Evolutionary conservation across 35 echinoderm and acorn worm species (phyloP).

Genomic region (Heliocidaris tuberculata): DNA sequence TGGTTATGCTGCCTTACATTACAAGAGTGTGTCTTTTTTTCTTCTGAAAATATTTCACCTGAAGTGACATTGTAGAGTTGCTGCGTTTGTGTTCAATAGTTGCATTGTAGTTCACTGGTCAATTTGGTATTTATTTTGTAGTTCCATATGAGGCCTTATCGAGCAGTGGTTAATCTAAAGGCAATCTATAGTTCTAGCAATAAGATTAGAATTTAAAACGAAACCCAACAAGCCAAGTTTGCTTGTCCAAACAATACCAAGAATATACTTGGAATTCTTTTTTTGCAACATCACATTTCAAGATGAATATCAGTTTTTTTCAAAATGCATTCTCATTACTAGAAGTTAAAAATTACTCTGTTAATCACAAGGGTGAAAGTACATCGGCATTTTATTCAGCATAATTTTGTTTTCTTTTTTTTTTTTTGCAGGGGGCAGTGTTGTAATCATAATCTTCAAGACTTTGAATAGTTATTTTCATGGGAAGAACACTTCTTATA

Average conservation of each 20-base stretch:
- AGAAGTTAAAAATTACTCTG: no score
- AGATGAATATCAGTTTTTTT: no score
- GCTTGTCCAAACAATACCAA: neutral
- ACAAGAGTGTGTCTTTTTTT: slow-evolving; percentile 6
- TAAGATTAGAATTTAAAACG: neutral
- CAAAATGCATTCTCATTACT: no score
- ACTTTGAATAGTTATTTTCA: no score
- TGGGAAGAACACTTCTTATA: no score
- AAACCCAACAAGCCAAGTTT: neutral
- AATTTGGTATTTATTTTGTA: neutral
- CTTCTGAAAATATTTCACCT: neutral
- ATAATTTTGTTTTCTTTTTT: no score
- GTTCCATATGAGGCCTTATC: neutral
- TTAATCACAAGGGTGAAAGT: no score
- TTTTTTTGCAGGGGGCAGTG: no score
- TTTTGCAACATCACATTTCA: neutral
- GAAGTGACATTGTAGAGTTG: slow-evolving; percentile 11
- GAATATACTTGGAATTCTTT: neutral
- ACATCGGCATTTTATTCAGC: no score
- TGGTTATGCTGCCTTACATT: slow-evolving; percentile 16
- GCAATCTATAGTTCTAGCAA: neutral
- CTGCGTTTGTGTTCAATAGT: neutral
- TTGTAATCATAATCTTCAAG: no score
- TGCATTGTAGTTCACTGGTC: neutral
- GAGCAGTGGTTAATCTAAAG: neutral